Base-by-base conservation (phyloP, 2,113 vertebrate genomes). In the Anoplopoma fimbria region DNA sequence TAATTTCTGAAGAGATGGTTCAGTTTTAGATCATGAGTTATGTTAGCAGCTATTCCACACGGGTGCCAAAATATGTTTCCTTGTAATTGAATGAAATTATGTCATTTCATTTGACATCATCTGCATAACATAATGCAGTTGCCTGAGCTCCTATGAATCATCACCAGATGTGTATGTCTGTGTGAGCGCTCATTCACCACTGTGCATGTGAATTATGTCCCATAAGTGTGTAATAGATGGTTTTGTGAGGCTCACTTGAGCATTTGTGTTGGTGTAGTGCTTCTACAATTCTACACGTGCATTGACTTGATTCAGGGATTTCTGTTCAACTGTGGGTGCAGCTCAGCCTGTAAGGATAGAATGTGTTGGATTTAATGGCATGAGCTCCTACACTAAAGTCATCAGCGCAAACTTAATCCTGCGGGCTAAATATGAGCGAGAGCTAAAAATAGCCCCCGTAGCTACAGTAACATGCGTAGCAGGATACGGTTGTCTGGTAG, bases 391-490 rank as follows among this genome's bases (percentile, higher is more conserved):
- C 67, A 68, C 67, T 86, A 47, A 87, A 87, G 62, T 88, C 84
- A 82, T 91, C 77, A 64, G 65, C 58, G 49, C 63, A 77, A 86
- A 86, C 65, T 45, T 88, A 91, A 90, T 88, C 79, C 88, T 87
- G 70, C 33, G 12, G 82, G 88, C 87, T 77, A 80, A 88, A 86
- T 85, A 58, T 79, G 75, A 78, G 73, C 27, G 1, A 63, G 69
- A 33, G 77, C 88, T 92, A 89, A 89, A 94, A 92, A 91, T 93
- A 92, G 55, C 33, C n/a, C 15, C 47, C 7, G 42, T 63, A 82
- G 86, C 84, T 71, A 63, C 62, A 79, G 72, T 63, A 70, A 55
- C 29, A 53, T 51, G 71, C 31, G 2, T 63, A 60, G 81, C 69
- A 68, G 78, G 80, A 82, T 85, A 55, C 33, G 53, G 71, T 69